phyloP scores from a whole-genome alignment of 2,797 vertebrate genomes.

The Mus minutoides region DNA sequence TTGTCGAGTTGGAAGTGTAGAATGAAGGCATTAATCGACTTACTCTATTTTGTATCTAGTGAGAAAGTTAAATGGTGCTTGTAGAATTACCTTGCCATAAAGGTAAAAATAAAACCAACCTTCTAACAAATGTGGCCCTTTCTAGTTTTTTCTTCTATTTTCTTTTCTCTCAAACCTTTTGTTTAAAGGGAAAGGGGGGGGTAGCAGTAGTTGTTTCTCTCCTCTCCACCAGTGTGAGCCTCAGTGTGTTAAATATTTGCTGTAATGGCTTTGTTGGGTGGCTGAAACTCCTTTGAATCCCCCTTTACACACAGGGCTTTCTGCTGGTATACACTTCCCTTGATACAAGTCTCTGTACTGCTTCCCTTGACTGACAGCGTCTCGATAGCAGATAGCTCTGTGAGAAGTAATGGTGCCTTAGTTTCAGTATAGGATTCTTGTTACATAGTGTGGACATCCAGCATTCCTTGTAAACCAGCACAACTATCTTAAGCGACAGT shows the following conservation, averaged over 20 bases:
- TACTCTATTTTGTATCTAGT: slow-evolving; percentile 74
- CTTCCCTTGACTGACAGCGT: slow-evolving; percentile 52
- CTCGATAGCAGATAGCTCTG: background rate
- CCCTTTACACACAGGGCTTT: slow-evolving; percentile 28
- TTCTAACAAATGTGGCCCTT: slow-evolving; percentile 32
- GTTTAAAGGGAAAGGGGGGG: background rate
- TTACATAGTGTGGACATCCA: slow-evolving; percentile 14
- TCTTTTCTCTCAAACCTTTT: background rate
- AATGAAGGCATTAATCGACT: slow-evolving; percentile 66
- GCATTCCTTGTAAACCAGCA: slow-evolving; percentile 38
- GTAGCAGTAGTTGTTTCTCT: slow-evolving; percentile 49
- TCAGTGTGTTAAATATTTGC: slow-evolving; percentile 45
- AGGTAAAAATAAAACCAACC: slow-evolving; percentile 65
- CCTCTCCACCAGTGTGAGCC: background rate
- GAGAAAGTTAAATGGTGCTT: slow-evolving; percentile 78
- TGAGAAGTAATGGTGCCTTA: slow-evolving; percentile 55
- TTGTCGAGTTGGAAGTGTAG: slow-evolving; percentile 59
- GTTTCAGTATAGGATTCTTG: slow-evolving; percentile 9
- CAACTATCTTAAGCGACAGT: background rate
- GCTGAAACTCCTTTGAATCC: background rate
- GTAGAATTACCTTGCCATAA: slow-evolving; percentile 47
- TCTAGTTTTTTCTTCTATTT: slow-evolving; percentile 4
- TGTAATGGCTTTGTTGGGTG: slow-evolving; percentile 41
- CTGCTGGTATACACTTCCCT: background rate
- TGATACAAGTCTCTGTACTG: background rate